Conservation (phyloP, 2,888 invertebrate species). For the Apamea epomidion region DNA sequence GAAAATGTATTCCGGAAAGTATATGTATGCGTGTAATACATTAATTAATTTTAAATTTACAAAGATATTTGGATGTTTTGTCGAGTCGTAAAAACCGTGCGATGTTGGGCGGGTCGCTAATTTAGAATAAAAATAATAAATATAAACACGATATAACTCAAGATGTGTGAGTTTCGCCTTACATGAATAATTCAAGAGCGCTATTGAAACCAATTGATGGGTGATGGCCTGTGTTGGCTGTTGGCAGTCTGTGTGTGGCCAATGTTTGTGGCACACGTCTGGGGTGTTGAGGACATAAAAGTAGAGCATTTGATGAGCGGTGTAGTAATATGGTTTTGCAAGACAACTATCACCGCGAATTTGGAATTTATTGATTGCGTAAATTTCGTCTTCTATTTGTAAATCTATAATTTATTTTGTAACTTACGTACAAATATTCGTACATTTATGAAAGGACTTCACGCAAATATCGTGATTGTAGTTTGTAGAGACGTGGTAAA, state of each 20-base stretch:
- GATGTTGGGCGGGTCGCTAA: not conserved
- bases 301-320: conserved; percentile 58
- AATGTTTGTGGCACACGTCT: conserved; percentile 41
- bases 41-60: not conserved
- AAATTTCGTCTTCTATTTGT: conserved; percentile 10
- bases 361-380: conserved; percentile 16
- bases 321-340: conserved; percentile 35
- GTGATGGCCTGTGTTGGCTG: conserved; percentile 45
- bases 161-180: conserved; percentile 63
- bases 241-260: conserved; percentile 49
- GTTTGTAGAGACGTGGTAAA: not conserved
- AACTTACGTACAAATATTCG: not conserved
- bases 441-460: not conserved
- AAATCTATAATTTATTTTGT: conserved; percentile 23
- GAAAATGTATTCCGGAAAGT: not conserved
- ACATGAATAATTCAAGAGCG: conserved; percentile 76
- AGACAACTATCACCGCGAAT: conserved; percentile 39
- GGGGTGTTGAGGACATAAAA: conserved; percentile 27
- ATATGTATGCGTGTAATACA: not conserved
- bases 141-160: conserved; percentile 63
- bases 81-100: not conserved
- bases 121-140: conserved; percentile 51
- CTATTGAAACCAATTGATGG: conserved; percentile 67
- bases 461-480: not conserved
- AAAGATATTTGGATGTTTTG: not conserved